Conservation (phyloP, 2,113 vertebrate genomes). For the Lanius ludovicianus region DNA sequence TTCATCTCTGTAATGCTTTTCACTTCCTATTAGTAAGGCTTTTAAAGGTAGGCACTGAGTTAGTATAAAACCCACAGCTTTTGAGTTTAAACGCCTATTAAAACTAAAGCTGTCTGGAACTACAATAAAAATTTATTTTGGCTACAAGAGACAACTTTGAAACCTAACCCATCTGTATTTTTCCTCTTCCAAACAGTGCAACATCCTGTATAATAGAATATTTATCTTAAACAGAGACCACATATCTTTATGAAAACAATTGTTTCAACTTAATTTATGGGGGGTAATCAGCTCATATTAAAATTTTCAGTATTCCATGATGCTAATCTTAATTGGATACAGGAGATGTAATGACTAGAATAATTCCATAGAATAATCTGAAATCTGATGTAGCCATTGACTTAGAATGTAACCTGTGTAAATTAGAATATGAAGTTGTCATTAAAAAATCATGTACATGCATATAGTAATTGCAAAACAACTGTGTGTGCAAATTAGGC, state of each 20-base stretch:
- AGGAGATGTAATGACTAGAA: background rate
- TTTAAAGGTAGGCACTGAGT: slow-evolving; percentile 58
- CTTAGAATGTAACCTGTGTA: background rate
- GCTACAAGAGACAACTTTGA: slow-evolving; percentile 56
- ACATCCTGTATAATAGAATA: slow-evolving; percentile 62
- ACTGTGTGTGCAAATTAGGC: background rate
- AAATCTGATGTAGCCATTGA: background rate
- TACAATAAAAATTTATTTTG: slow-evolving; percentile 62
- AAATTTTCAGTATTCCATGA: slow-evolving; percentile 10
- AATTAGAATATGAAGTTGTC: background rate
- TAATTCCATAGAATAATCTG: slow-evolving; percentile 12
- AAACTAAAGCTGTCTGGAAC: slow-evolving; percentile 64
- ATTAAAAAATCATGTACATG: background rate
- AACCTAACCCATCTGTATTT: slow-evolving; percentile 62
- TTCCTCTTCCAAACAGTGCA: slow-evolving; percentile 58
- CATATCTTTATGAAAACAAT: slow-evolving; percentile 58
- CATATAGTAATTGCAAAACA: background rate
- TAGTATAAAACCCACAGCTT: slow-evolving; percentile 59
- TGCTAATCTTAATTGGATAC: slow-evolving; percentile 33
- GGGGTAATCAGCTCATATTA: slow-evolving; percentile 32
- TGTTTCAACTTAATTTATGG: slow-evolving; percentile 46
- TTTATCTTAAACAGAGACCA: slow-evolving; percentile 62
- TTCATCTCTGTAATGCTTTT: slow-evolving; percentile 67
- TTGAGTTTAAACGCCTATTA: slow-evolving; percentile 67
- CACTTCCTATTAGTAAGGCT: slow-evolving; percentile 69